Base-by-base conservation (phyloP, 2,113 vertebrate species). In the Thamnaconus septentrionalis region DNA sequence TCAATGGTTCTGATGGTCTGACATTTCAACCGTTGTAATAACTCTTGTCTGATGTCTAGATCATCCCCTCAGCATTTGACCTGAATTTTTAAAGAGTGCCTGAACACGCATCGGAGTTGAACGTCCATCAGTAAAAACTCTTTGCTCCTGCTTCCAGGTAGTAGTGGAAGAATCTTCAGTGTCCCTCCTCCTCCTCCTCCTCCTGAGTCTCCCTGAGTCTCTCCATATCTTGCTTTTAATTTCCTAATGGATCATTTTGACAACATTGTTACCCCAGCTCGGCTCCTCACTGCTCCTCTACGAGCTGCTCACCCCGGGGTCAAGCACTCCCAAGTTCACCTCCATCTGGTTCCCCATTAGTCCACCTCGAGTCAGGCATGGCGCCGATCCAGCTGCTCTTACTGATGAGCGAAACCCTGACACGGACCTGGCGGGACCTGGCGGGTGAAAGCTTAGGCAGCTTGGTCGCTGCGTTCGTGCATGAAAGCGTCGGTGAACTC, bases 161-260 rank as follows among this genome's bases (percentile, higher is more conserved):
- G 18, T 31, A 42, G 51, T 51, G 40, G 50, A 53, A 49, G 41
- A 61, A 56, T 59, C 48, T 53, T 61, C 60, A 48, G 12, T 18
- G 46, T 52, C 52, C 53, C 70, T 5, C n/a, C 48, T 49, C 46
- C 39, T 46, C 3, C 3, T 58, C 8, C 61, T 54, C 50, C 41
- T 31, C 6, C 43, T 41, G n/a, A 12, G 4, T 55, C 39, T 57
- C 9, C 18, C 18, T 31, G 18, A 31, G 18, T 49, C 56, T 65
- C n/a, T 11, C 68, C 70, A 46, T 69, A 71, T 67, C 67, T 52
- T 54, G 8, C 68, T 73, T 83, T 73, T 80, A 78, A 86, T 80
- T 82, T 76, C 45, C 64, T 77, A 81, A 82, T 82, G 66, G 68
- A 86, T 86, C 76, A 85, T 83, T 85, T 84, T 83, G 80, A 84